phyloP scores from a whole-genome alignment of 2,797 vertebrate species.

The Danio jaintianensis region DNA sequence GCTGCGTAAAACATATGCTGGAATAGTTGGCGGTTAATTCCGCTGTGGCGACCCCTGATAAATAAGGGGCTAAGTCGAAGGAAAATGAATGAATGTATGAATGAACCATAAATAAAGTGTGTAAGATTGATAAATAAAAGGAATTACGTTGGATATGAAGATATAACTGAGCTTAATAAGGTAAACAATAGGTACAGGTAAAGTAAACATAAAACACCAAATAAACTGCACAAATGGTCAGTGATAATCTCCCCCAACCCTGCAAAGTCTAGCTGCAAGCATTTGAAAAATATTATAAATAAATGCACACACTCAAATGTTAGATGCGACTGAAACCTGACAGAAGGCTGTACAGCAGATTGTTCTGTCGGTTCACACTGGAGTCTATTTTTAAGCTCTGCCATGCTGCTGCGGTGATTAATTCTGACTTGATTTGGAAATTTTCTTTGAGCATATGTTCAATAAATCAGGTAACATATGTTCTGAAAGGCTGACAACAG shows the following conservation, averaged over 20 bases:
- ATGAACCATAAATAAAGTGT: too few relatives aligned
- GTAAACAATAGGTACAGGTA: too few relatives aligned
- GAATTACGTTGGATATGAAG: background rate
- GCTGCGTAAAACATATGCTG: too few relatives aligned
- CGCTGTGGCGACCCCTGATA: too few relatives aligned
- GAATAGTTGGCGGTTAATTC: too few relatives aligned
- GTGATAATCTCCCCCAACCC: background rate
- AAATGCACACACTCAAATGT: background rate
- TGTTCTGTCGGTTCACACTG: constrained; percentile 5
- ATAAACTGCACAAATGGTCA: background rate
- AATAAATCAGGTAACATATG: constrained; percentile 16
- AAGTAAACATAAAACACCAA: background rate
- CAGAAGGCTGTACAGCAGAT: background rate
- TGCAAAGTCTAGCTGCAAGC: background rate
- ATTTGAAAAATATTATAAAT: background rate
- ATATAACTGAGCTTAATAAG: too few relatives aligned
- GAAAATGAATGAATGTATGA: too few relatives aligned
- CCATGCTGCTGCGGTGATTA: constrained; percentile 10
- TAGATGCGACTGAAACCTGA: constrained; percentile 1
- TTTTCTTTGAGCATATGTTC: constrained; percentile 17
- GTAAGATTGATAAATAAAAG: too few relatives aligned
- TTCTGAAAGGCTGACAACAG: constrained; percentile 2
- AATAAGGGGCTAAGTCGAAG: too few relatives aligned
- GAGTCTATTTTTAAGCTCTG: constrained; percentile 9
- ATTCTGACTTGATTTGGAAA: background rate